Conservation (phyloP, 2,797 vertebrate genomes). For the Lemur catta region DNA sequence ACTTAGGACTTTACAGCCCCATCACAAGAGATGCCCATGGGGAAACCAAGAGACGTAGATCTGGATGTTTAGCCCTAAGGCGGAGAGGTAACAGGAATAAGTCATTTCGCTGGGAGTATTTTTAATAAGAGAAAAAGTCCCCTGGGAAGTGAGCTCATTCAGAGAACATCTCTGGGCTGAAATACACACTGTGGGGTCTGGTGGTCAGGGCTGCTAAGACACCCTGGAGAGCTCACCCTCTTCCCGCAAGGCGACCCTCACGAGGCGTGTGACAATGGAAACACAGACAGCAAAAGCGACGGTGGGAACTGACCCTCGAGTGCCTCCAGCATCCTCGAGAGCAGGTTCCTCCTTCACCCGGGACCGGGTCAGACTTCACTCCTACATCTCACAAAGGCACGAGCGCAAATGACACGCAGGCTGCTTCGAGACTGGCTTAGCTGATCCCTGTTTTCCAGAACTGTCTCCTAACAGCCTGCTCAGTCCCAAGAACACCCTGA, state of each 20-base stretch:
- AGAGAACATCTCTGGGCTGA: neutral
- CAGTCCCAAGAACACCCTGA: conserved; percentile 9
- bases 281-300: neutral
- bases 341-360: neutral
- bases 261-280: neutral
- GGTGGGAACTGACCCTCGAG: neutral
- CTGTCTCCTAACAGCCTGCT: neutral
- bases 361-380: neutral
- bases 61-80: conserved; percentile 2
- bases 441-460: neutral
- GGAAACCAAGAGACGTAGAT: conserved; percentile 22
- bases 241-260: neutral
- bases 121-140: neutral
- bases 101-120: conserved; percentile 16
- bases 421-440: neutral
- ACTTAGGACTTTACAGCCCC: neutral
- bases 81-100: conserved; percentile 46
- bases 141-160: neutral
- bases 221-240: neutral
- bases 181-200: neutral
- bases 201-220: neutral
- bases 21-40: neutral
- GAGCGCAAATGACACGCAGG: neutral
- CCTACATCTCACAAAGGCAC: neutral
- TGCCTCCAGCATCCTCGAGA: neutral